Conservation (phyloP, 1,140 invertebrate species). For the Drosophila fuyamai region DNA sequence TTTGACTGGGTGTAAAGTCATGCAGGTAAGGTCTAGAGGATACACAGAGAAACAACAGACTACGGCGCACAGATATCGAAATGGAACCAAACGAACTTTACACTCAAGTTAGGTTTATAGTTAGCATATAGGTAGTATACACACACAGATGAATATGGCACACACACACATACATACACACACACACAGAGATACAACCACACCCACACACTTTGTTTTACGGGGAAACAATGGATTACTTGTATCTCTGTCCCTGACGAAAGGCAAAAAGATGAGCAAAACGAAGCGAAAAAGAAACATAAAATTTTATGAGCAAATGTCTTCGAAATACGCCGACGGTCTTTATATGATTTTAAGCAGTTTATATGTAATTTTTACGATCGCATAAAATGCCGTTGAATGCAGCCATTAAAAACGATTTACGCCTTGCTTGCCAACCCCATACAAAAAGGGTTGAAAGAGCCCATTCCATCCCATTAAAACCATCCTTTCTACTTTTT, state of each 20-base stretch:
- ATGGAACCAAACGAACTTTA: slow-evolving; percentile 50
- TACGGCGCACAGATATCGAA: slow-evolving; percentile 63
- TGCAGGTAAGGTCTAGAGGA: slow-evolving; percentile 60
- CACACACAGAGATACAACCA: slow-evolving; percentile 21
- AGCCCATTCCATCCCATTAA: background rate
- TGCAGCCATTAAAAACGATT: slow-evolving; percentile 82
- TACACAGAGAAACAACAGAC: slow-evolving; percentile 55
- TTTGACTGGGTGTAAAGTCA: slow-evolving; percentile 37
- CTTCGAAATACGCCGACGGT: slow-evolving; percentile 64
- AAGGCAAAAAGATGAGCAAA: slow-evolving; percentile 40
- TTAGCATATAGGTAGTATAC: slow-evolving; percentile 58
- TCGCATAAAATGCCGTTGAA: slow-evolving; percentile 80
- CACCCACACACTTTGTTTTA: slow-evolving; percentile 35
- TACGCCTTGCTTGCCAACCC: slow-evolving; percentile 68
- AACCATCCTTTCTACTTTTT: slow-evolving; percentile 7
- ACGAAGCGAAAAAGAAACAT: slow-evolving; percentile 59
- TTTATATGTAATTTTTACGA: slow-evolving; percentile 82
- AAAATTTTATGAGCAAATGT: slow-evolving; percentile 75
- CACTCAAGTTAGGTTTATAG: slow-evolving; percentile 50
- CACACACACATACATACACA: slow-evolving; percentile 31
- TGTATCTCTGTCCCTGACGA: slow-evolving; percentile 46
- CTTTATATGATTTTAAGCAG: slow-evolving; percentile 82
- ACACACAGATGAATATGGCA: slow-evolving; percentile 41
- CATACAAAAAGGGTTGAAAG: slow-evolving; percentile 27
- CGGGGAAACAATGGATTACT: slow-evolving; percentile 40